phyloP scores from a whole-genome alignment of 2,888 invertebrate genomes.

The Heliconius sara region DNA sequence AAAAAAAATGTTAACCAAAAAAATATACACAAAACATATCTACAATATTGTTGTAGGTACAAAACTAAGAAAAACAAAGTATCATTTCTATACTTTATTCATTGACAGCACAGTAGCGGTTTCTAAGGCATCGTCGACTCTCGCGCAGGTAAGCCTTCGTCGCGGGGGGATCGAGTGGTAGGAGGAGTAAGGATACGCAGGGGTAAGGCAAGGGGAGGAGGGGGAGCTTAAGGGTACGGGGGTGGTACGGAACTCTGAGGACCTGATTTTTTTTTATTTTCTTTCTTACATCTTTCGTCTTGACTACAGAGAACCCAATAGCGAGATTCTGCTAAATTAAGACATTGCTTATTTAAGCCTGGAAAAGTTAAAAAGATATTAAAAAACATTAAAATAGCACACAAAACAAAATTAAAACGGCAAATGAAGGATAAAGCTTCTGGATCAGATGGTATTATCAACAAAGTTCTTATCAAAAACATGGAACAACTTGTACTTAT shows the following conservation, averaged over 20 bases:
- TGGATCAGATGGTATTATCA: neutral
- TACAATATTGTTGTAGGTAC: conserved; percentile 21
- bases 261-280: neutral
- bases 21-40: neutral
- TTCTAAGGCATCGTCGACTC: conserved; percentile 65
- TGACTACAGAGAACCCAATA: neutral
- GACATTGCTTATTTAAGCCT: neutral
- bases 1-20: neutral
- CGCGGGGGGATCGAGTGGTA: conserved; percentile 43
- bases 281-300: too few relatives aligned
- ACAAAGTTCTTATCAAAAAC: neutral
- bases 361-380: neutral
- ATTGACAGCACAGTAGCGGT: conserved; percentile 68
- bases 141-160: conserved; percentile 75
- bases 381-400: neutral
- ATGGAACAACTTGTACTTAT: neutral
- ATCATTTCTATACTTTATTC: conserved; percentile 47
- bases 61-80: conserved; percentile 1
- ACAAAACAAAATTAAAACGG: too few relatives aligned
- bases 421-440: neutral
- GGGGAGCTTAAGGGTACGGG: neutral
- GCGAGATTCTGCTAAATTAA: neutral
- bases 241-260: neutral
- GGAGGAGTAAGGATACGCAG: conserved; percentile 48
- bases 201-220: neutral